Base-by-base conservation (phyloP, 2,113 vertebrate genomes). In the Fregetta grallaria region DNA sequence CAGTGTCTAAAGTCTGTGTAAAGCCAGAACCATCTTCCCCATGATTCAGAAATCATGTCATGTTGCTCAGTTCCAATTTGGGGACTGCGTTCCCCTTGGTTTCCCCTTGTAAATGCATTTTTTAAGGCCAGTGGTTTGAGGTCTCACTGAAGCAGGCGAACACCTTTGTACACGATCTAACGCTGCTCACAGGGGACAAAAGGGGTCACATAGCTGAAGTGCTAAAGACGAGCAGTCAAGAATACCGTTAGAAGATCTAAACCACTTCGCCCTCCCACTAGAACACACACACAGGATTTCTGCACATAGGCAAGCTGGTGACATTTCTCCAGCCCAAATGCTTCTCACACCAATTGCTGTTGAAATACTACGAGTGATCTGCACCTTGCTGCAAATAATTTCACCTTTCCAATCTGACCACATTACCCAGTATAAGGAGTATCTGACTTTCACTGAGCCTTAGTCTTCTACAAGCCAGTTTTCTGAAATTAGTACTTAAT, bases 31-130 rank as follows among this genome's bases (percentile, higher is more conserved):
- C 7, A 4, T 0, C 2, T 25, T 66, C 22, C 23, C 18, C 7
- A 3, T 0, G 10, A 61, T 2, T 9, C 36, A 67, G 45, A 74
- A 73, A 36, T 25, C 20, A 1, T 0, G 2, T 9, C 25, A 5
- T 0, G 3, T 4, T 34, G 12, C 27, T 73, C 59, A 9, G 12
- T 18, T 61, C 22, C n/a, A 27, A 1, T 14, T 1, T 25, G 44
- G 29, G 45, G 21, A 26, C 59, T 36, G 11, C 6, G 2, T 2
- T 7, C 10, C 21, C 50, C 40, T 65, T 30, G 32, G 45, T 14
- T 59, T 7, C 40, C 13, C 10, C n/a, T 56, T 20, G 13, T 10
- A 40, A 81, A 42, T 10, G 18, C 15, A 11, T 36, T 92, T 74
- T 58, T 63, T 36, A 75, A 70, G 44, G 27, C 9, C 26, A n/a